A percentile compares a stretch with the other conserved stretches of the same genome.
These are phyloP conservation scores for Pecten maximus DNA, from an alignment of 2,888 invertebrate genomes.

Conservation along the genomic window DNA sequence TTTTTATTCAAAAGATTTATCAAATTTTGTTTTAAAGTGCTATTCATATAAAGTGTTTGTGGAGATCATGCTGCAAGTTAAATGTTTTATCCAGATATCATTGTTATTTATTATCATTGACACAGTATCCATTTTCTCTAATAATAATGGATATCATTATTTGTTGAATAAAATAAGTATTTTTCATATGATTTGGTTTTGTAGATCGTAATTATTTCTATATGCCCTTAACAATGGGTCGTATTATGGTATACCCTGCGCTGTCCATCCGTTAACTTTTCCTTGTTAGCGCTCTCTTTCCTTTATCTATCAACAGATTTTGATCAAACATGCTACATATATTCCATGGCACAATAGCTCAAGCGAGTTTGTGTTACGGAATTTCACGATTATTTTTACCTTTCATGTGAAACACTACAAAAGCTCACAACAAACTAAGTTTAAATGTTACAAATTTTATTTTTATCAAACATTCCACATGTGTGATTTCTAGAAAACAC, in stretches of 20 bases:
- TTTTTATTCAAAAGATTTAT: background rate
- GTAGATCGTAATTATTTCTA: too few species aligned
- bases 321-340: too few species aligned
- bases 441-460: background rate
- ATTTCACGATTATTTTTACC: too few species aligned
- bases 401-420: background rate
- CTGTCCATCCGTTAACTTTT: too few species aligned
- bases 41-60: background rate
- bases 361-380: too few species aligned
- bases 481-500: background rate
- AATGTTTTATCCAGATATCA: background rate
- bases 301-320: too few species aligned
- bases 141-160: background rate
- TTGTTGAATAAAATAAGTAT: background rate
- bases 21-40: background rate
- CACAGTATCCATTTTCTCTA: background rate
- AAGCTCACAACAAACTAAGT: background rate
- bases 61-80: background rate
- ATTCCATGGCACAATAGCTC: too few species aligned
- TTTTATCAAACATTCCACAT: slow-evolving; percentile 35
- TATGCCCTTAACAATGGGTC: too few species aligned
- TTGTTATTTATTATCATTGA: background rate
- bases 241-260: too few species aligned
- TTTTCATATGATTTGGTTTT: background rate
- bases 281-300: too few species aligned